These are phyloP conservation scores for Callionymus lyra DNA, from an alignment of 2,113 vertebrate genomes.

Conservation along the genomic window DNA sequence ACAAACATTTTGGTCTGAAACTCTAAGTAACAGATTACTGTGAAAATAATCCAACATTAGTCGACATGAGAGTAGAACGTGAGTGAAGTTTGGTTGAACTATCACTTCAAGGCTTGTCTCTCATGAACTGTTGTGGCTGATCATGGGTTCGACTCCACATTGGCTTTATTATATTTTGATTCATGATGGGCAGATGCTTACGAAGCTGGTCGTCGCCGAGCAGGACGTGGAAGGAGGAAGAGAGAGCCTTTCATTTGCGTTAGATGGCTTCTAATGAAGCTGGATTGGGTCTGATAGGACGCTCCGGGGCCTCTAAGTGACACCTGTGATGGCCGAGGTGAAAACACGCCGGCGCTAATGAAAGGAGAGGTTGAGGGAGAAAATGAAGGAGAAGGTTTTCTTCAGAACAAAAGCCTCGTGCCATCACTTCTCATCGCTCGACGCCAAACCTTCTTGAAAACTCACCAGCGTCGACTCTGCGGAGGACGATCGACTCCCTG, in stretches of 20 bases:
- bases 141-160: too few species aligned
- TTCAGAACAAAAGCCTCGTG: constrained; percentile 1
- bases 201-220: too few species aligned
- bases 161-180: too few species aligned
- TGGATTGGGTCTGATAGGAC: constrained; percentile 41
- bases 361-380: neutral
- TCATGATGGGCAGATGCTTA: neutral
- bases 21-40: too few species aligned
- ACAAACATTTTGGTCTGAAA: too few species aligned
- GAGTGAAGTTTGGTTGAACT: too few species aligned
- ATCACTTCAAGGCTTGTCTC: too few species aligned
- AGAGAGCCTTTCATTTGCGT: constrained; percentile 24
- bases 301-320: constrained; percentile 33
- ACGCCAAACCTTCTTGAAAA: constrained; percentile 1
- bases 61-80: too few species aligned
- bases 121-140: too few species aligned
- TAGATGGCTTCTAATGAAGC: constrained; percentile 46
- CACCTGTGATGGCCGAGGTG: constrained; percentile 25
- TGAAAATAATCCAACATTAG: too few species aligned
- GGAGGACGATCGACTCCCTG: neutral
- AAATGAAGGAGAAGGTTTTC: neutral
- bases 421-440: neutral
- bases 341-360: constrained; percentile 6
- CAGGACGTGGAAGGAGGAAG: constrained; percentile 9
- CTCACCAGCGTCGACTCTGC: neutral